Evolutionary conservation across 2,888 invertebrate genomes (phyloP), one percentile per base, ranked within the genome.

Genomic region (Tetranychus truncatus): DNA sequence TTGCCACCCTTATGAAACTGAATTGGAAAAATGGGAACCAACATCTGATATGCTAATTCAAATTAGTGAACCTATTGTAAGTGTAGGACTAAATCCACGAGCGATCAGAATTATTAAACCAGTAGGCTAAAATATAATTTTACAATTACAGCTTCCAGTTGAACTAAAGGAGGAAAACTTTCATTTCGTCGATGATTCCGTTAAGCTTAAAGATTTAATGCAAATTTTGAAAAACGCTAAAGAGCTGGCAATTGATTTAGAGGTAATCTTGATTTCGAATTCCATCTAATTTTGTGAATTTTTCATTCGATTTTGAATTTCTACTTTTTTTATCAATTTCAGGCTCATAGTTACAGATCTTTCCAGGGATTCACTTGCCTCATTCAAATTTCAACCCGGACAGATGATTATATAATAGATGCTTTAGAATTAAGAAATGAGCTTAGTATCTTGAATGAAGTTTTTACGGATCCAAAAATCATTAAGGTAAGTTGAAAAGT

Each of bases 361-460:
- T 99, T 91, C 82, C 90, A 91, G 85, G 99, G 97, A 0, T 88
- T 97, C 75, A 94, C 96, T 0, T 99, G 97, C 82, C 85, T 99
- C 2, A 88, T 99, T 83, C 97, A 99, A 85, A 90, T 99, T 79
- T 92, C 95, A 0, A 85, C 95, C 0, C 82, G 86, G 74, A 84
- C 86, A 20, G 84, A 85, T 2, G 97, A 99, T 84, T 99, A 91
- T 81, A 85, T 99, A 1, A 85, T 99, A 18, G 99, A 99, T 82
- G 88, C 95, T 0, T 83, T 99, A 6, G 85, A 86, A 0, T 83
- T 96, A n/a, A 86, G 97, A 75, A 88, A 90, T 73, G 88, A 93
- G 69, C 84, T 99, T 76, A 87, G 90, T 79, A 81, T 88, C 73
- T 85, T 99, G 0, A 99, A 99, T 83, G 88, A 91, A 80, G 87